A percentile compares a stretch with the other conserved stretches of the same genome.
phyloP scores from a whole-genome alignment of 1,140 invertebrate genomes.

The Leptinotarsa lineolata region DNA sequence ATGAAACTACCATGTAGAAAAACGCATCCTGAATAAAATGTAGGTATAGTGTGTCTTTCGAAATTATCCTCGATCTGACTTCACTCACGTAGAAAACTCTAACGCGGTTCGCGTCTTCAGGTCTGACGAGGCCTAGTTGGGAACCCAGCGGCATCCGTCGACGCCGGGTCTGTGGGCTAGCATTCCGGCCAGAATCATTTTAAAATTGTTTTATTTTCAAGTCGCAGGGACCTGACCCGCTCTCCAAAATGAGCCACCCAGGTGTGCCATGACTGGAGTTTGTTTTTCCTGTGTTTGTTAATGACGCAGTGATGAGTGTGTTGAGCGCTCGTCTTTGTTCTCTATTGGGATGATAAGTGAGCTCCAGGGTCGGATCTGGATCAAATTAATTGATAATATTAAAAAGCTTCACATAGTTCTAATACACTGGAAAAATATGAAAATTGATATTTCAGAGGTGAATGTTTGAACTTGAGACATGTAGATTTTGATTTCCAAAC shows the following conservation, averaged over 20 bases:
- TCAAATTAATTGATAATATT: not conserved
- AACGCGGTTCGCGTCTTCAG: slow-evolving; percentile 14
- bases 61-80: not conserved
- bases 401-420: too few species aligned
- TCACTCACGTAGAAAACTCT: not conserved
- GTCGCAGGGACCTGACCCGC: not conserved
- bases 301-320: slow-evolving; percentile 52
- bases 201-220: slow-evolving; percentile 16
- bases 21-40: too few species aligned
- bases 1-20: too few species aligned
- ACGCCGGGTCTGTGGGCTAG: slow-evolving; percentile 25
- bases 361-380: slow-evolving; percentile 1
- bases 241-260: slow-evolving; percentile 46
- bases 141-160: slow-evolving; percentile 4
- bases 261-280: slow-evolving; percentile 54
- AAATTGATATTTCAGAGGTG: too few species aligned
- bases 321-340: slow-evolving; percentile 50
- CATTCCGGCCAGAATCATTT: slow-evolving; percentile 21
- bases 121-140: slow-evolving; percentile 13
- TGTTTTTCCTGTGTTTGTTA: slow-evolving; percentile 56
- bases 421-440: too few species aligned
- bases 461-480: too few species aligned
- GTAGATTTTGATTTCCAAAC: too few species aligned
- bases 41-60: not conserved
- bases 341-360: slow-evolving; percentile 42